These are phyloP conservation scores for Cheirogaleus major DNA, from an alignment of 2,797 vertebrate genomes.

Conservation along the genomic window DNA sequence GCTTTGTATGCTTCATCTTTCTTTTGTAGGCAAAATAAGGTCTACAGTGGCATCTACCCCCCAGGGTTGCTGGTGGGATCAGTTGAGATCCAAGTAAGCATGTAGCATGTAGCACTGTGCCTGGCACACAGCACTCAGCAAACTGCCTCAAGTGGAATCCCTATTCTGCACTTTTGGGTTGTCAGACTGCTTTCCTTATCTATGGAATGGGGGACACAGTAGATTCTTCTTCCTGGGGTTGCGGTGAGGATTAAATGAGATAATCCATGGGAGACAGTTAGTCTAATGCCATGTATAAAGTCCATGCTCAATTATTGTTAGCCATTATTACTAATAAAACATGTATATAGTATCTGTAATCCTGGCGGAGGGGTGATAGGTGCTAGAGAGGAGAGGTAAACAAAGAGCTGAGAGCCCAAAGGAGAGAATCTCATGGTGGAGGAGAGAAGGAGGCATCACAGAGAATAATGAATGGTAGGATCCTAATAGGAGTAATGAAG, in stretches of 20 bases:
- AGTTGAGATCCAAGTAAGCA: not conserved
- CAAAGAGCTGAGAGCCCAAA: not conserved
- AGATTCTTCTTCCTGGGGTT: not conserved
- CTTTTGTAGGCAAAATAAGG: not conserved
- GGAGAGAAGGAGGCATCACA: not conserved
- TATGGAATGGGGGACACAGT: not conserved
- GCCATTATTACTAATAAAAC: not conserved
- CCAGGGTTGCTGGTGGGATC: not conserved
- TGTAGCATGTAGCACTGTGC: too few relatives aligned
- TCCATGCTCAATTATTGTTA: not conserved
- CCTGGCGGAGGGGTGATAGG: not conserved
- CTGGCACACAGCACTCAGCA: not conserved
- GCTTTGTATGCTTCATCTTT: not conserved
- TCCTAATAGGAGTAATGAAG: not conserved
- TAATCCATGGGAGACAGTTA: not conserved
- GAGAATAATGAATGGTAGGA: not conserved
- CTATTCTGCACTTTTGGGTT: not conserved
- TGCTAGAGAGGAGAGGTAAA: not conserved
- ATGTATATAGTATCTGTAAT: not conserved
- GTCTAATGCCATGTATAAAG: not conserved
- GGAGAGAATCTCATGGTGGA: not conserved
- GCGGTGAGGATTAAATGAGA: not conserved
- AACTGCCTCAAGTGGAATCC: not conserved
- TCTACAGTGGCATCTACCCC: not conserved
- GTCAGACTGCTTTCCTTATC: not conserved